Evolutionary conservation across 2,888 invertebrate genomes (phyloP).

Genomic region (Bellardia pandia): DNA sequence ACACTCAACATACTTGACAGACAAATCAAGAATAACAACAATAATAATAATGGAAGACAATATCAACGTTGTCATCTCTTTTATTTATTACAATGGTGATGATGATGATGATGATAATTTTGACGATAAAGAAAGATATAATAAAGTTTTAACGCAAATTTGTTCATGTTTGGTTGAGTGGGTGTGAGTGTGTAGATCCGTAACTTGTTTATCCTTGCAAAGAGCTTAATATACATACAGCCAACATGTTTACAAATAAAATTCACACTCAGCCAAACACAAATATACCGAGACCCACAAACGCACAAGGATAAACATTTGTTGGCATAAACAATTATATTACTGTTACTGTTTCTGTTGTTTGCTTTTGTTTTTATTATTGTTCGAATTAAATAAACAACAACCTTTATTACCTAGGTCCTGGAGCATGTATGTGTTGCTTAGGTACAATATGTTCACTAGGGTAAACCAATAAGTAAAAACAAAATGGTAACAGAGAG

Average conservation of each 20-base stretch:
- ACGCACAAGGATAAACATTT: background rate
- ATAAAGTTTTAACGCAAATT: constrained; percentile 39
- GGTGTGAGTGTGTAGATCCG: background rate
- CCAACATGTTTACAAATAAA: constrained; percentile 2
- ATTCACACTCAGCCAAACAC: background rate
- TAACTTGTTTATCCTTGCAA: constrained; percentile 6
- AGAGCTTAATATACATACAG: background rate
- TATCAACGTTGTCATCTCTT: background rate
- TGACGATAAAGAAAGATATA: background rate
- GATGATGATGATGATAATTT: background rate
- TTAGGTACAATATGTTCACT: background rate
- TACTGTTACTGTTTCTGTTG: background rate
- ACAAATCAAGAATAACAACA: background rate
- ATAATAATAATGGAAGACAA: background rate
- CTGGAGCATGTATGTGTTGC: background rate
- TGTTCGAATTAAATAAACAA: background rate
- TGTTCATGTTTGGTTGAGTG: background rate
- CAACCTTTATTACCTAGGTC: background rate
- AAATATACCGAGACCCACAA: background rate
- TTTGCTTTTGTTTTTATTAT: background rate
- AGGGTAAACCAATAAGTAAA: background rate
- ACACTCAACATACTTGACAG: background rate
- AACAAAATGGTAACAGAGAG: no score
- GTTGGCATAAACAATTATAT: background rate
- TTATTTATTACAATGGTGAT: background rate